Percentiles rank a stretch among this genome's conserved stretches.
Conservation (phyloP, 2,113 vertebrate species). For the Apodemus sylvaticus region DNA sequence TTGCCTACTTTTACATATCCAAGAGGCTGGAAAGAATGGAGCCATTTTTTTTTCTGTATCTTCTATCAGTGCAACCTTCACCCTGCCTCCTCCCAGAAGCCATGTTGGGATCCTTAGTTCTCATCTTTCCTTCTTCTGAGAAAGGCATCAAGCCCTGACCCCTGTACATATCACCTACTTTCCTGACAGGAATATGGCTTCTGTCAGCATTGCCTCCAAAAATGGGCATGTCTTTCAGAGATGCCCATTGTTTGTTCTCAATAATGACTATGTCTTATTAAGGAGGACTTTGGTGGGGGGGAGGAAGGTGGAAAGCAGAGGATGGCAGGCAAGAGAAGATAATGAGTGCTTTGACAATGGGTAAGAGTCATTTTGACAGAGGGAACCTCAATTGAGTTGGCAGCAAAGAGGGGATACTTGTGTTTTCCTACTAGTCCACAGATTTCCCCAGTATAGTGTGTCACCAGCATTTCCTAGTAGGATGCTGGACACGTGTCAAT, state of each 20-base stretch:
- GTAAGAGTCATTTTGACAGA: background rate
- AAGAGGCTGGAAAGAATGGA: background rate
- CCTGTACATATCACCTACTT: background rate
- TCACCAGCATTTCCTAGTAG: background rate
- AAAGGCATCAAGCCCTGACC: background rate
- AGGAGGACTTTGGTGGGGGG: background rate
- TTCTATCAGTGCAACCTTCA: background rate
- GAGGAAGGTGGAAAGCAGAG: too few species aligned
- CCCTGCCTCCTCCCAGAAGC: background rate
- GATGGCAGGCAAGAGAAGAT: background rate
- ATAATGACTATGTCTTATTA: background rate
- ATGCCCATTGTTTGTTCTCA: background rate
- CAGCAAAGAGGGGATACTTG: background rate
- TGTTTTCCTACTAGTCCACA: background rate
- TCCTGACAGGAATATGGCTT: background rate
- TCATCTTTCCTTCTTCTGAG: background rate
- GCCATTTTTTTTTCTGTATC: background rate
- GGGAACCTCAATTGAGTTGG: background rate
- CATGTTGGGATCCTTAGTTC: background rate
- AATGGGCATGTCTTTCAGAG: background rate
- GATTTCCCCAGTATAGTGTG: background rate
- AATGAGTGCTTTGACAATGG: background rate
- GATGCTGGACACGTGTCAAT: too few species aligned
- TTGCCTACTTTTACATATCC: fast-evolving
- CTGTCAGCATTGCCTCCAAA: background rate